Base-by-base conservation (phyloP, 2,797 vertebrate species). In the Melanotaenia nigrans region DNA sequence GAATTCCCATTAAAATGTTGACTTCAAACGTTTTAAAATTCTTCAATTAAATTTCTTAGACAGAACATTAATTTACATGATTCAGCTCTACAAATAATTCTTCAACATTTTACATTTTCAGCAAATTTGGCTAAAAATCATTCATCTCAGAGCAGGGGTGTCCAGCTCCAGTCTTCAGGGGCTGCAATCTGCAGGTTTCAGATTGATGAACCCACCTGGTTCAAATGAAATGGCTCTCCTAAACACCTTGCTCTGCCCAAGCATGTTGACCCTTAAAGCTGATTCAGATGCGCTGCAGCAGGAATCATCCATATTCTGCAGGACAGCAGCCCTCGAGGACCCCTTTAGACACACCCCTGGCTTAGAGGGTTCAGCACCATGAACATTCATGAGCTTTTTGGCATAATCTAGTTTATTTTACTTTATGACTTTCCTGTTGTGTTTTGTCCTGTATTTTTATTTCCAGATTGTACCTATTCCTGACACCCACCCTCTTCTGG, bases 401-500 rank as follows among this genome's bases (percentile, higher is more conserved):
- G 45, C 45, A 47, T 49, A 9, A 49, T 49, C 3, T 49, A 49
- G 47, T 49, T 22, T 49, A 11, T 22, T 49, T 11, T 11, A 49
- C 10, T 8, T 10, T 22, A 22, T 49, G n/a, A 3, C 2, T 49
- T 49, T 22, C 6, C 20, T 49, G 8, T 22, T 49, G 47, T 22
- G 9, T 11, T 49, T 22, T 49, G 18, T 14, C 25, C 8, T 45
- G 12, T 12, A 30, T 71, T 61, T 33, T 33, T 33, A 33, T 33
- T 33, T 73, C 61, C 83, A 98, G 97, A 94, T 96, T 74, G 91
- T 88, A 74, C 94, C 95, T 4, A 72, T 96, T 76, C 70, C 92
- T 66, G 87, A 93, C 75, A 96, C 91, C 60, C 96, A 97, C 79
- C 97, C 97, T 16, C 94, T 98, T 75, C 92, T 98, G 84, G 96